Percentiles rank a stretch among this genome's conserved stretches.
Evolutionary conservation across 2,113 vertebrate genomes (phyloP).

Genomic region (Cavia aperea): DNA sequence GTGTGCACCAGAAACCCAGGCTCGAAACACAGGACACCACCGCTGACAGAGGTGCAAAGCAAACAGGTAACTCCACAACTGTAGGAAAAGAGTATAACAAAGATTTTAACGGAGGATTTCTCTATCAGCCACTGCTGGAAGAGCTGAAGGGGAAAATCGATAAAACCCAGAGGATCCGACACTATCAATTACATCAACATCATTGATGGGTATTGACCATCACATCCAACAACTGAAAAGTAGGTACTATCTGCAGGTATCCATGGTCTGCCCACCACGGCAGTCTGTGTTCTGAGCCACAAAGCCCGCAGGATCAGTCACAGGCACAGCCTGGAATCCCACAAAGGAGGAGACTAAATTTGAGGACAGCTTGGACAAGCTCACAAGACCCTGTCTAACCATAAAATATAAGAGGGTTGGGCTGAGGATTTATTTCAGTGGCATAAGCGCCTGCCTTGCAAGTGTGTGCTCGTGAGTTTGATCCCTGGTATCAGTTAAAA

Average conservation of each 20-base stretch:
- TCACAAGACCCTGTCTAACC: neutral
- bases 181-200: neutral
- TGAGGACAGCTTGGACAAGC: neutral
- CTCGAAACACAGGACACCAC: fast-evolving
- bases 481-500: too few relatives aligned
- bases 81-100: fast-evolving
- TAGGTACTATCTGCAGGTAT: fast-evolving
- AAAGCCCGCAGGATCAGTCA: too few relatives aligned
- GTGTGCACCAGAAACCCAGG: fast-evolving
- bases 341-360: neutral
- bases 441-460: too few relatives aligned
- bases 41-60: fast-evolving
- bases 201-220: fast-evolving
- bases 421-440: too few relatives aligned
- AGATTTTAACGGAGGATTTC: neutral
- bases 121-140: neutral
- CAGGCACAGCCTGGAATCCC: neutral
- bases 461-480: too few relatives aligned
- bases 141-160: too few relatives aligned
- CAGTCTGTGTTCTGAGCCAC: neutral
- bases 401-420: neutral
- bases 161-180: neutral
- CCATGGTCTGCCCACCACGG: fast-evolving
- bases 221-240: neutral
- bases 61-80: fast-evolving